phyloP scores from a whole-genome alignment of 2,113 vertebrate species.

The Protobothrops mucrosquamatus region DNA sequence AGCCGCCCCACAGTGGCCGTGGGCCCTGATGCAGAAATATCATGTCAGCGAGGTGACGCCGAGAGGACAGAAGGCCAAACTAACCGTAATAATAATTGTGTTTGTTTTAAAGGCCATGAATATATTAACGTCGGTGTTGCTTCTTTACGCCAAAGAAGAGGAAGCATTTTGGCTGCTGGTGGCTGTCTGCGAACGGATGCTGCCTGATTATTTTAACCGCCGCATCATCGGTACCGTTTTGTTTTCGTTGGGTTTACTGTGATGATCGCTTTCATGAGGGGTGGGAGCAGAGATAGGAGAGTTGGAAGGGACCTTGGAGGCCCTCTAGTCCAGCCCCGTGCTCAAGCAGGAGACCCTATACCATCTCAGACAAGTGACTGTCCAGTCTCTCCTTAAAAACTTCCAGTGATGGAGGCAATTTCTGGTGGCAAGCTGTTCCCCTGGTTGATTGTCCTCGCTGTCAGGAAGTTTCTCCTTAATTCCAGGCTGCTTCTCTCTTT shows the following conservation, averaged over 20 bases:
- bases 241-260: neutral
- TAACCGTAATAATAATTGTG: neutral
- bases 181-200: conserved; percentile 94
- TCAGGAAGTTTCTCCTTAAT: too few relatives aligned
- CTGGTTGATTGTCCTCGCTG: too few relatives aligned
- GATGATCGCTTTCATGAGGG: neutral
- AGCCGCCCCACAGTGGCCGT: accelerated
- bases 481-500: too few relatives aligned
- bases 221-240: conserved; percentile 84
- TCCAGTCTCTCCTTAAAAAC: too few relatives aligned
- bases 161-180: conserved; percentile 98
- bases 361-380: too few relatives aligned
- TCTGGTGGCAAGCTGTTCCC: too few relatives aligned
- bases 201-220: conserved; percentile 96
- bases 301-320: too few relatives aligned
- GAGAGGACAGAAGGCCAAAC: neutral
- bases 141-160: conserved; percentile 97
- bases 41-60: neutral
- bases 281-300: too few relatives aligned
- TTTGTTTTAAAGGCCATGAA: conserved; percentile 91
- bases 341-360: too few relatives aligned
- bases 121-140: conserved; percentile 94
- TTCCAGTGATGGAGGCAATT: too few relatives aligned
- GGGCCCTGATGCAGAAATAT: neutral
- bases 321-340: accelerated